Conservation (phyloP, 2,888 invertebrate species). For the Microctonus aethiopoides region DNA sequence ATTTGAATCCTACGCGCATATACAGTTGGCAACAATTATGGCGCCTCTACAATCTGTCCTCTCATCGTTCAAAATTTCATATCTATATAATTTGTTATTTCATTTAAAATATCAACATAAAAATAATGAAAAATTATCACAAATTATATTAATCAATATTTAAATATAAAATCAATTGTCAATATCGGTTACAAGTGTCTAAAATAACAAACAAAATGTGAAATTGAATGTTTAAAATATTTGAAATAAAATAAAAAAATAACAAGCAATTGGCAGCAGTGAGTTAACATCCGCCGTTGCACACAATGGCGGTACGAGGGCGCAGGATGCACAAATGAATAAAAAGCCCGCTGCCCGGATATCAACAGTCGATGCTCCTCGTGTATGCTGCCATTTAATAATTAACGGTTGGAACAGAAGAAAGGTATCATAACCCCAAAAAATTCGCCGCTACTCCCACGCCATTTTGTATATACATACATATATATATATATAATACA, state of each 20-base stretch:
- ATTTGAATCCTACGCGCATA: not conserved
- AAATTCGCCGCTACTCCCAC: not conserved
- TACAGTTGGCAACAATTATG: slow-evolving; percentile 19
- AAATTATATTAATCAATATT: not conserved
- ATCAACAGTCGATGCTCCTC: not conserved
- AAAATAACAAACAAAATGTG: not conserved
- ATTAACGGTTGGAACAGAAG: not conserved
- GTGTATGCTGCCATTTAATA: not conserved
- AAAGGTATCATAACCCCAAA: not conserved
- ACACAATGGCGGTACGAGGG: not conserved
- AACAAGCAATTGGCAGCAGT: not conserved
- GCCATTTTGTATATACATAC: not conserved
- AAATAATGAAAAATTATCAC: not conserved
- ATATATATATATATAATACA: not conserved
- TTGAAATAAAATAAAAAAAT: not conserved
- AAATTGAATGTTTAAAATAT: not conserved
- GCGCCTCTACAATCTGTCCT: not conserved
- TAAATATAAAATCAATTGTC: not conserved
- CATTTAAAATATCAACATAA: not conserved
- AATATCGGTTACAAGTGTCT: not conserved
- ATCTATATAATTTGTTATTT: not conserved
- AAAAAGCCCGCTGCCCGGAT: too few species aligned
- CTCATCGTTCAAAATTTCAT: not conserved
- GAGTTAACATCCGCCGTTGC: not conserved
- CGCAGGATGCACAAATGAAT: not conserved